These are phyloP conservation scores for Dasyprocta punctata DNA, from an alignment of 2,113 vertebrate genomes.

Conservation along the genomic window DNA sequence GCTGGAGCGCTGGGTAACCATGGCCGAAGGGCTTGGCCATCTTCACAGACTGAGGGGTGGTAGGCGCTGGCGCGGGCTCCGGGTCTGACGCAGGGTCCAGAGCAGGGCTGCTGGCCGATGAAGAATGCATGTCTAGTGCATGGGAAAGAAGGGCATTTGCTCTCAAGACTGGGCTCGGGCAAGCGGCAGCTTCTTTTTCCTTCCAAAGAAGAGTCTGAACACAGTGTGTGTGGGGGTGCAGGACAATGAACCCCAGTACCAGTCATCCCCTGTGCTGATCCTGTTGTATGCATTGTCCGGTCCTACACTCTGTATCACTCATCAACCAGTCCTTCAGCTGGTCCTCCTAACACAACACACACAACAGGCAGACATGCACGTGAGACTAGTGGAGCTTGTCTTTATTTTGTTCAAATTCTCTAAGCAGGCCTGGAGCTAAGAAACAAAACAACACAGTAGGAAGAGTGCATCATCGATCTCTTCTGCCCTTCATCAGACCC, in stretches of 20 bases:
- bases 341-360: not conserved
- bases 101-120: conserved; percentile 84
- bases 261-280: not conserved
- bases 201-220: conserved; percentile 7
- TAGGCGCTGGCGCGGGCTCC: conserved; percentile 82
- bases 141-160: not conserved
- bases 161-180: not conserved
- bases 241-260: not conserved
- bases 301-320: not conserved
- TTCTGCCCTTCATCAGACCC: not conserved
- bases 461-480: not conserved
- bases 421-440: not conserved
- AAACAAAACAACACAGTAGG: conserved; percentile 19
- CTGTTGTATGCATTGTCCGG: not conserved
- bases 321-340: not conserved
- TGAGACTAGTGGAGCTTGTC: not conserved
- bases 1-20: conserved; percentile 92
- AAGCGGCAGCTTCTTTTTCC: not conserved
- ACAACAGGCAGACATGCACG: not conserved
- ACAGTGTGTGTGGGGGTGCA: not conserved
- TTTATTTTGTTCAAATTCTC: not conserved
- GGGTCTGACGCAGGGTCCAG: conserved; percentile 81
- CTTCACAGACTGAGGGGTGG: conserved; percentile 86
- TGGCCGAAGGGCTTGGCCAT: conserved; percentile 91
- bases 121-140: conserved; percentile 83